phyloP scores from a whole-genome alignment of 2,113 vertebrate genomes.

The Upupa epops region DNA sequence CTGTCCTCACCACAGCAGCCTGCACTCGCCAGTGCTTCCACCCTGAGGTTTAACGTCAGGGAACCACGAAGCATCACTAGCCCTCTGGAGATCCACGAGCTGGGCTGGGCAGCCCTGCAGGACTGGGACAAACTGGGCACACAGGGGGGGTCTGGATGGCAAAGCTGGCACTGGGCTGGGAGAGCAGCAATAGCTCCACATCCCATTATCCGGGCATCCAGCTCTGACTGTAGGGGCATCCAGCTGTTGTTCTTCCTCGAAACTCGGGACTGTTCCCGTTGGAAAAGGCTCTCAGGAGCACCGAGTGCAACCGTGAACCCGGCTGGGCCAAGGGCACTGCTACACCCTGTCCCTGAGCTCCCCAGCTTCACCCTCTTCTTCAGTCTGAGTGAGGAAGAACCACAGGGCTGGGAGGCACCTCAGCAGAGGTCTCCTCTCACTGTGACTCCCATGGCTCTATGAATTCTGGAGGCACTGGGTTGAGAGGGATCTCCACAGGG shows the following conservation, averaged over 20 bases:
- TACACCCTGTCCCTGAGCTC: too few relatives aligned
- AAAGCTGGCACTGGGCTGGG: not conserved
- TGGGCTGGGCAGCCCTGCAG: not conserved
- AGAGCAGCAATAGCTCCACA: accelerated
- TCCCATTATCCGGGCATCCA: not conserved
- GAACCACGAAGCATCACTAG: not conserved
- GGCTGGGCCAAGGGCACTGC: too few relatives aligned
- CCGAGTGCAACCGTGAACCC: too few relatives aligned
- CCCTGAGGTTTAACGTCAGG: not conserved
- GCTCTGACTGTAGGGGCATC: not conserved
- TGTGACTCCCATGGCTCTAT: too few relatives aligned
- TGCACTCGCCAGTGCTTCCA: not conserved
- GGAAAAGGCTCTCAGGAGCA: too few relatives aligned
- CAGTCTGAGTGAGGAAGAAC: not conserved
- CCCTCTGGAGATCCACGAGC: not conserved
- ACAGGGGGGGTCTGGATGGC: not conserved
- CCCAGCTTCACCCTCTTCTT: too few relatives aligned
- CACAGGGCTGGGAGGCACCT: too few relatives aligned
- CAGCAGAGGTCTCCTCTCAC: too few relatives aligned
- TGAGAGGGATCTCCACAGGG: too few relatives aligned
- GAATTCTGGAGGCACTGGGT: too few relatives aligned
- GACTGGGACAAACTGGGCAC: not conserved
- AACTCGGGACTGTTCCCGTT: too few relatives aligned
- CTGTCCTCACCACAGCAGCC: not conserved
- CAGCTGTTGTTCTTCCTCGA: too few relatives aligned